Evolutionary conservation across 2,113 vertebrate species (phyloP).

Genomic region (Neopipo cinnamomea): DNA sequence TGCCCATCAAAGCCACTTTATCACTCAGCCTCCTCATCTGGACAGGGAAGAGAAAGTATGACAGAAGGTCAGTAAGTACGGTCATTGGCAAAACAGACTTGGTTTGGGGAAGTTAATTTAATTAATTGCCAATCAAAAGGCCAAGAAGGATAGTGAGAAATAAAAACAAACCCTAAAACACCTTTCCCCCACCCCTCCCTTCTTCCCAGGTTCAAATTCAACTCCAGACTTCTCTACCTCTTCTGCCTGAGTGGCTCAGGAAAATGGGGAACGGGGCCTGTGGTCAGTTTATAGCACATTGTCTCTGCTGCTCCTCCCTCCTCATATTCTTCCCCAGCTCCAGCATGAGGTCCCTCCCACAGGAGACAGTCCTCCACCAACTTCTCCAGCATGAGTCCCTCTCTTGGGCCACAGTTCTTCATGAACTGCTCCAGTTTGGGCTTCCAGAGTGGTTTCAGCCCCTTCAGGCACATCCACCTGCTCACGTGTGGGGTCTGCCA

Average conservation of each 20-base stretch:
- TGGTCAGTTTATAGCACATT: neutral
- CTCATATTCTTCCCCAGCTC: neutral
- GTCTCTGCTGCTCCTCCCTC: neutral
- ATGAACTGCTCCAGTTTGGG: neutral
- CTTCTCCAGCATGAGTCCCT: neutral
- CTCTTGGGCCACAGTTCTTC: neutral
- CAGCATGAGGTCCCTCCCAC: accelerated
- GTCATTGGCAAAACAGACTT: neutral
- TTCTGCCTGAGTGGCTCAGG: accelerated
- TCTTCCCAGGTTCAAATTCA: neutral
- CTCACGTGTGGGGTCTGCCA: accelerated
- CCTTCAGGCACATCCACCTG: neutral
- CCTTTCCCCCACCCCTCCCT: accelerated
- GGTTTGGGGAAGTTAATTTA: neutral
- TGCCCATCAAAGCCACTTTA: neutral
- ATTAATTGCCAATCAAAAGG: neutral
- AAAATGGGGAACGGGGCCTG: neutral
- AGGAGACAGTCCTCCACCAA: neutral
- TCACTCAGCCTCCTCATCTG: neutral
- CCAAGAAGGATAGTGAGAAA: neutral
- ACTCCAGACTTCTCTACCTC: neutral
- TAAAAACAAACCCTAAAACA: neutral
- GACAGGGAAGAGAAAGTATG: neutral
- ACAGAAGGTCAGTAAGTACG: neutral
- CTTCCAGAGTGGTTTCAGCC: neutral